Percentiles rank a stretch among this genome's conserved stretches.
Conservation (phyloP, 1,140 invertebrate genomes). For the Bombus affinis region DNA sequence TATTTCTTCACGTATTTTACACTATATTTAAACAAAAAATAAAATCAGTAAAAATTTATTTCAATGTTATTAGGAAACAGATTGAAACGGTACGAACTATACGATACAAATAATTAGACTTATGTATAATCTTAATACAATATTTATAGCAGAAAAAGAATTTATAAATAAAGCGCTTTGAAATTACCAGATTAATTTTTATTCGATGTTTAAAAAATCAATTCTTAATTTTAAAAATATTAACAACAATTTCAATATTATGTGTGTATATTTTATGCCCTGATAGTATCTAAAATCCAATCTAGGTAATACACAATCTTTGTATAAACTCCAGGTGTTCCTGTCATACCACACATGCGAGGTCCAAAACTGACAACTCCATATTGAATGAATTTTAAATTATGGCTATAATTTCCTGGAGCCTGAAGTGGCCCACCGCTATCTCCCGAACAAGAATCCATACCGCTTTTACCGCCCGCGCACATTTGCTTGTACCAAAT, state of each 20-base stretch:
- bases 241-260: background rate
- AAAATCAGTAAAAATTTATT: background rate
- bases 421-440: constrained; percentile 83
- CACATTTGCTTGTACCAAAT: constrained; percentile 84
- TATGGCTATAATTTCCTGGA: constrained; percentile 63
- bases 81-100: background rate
- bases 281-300: constrained; percentile 85
- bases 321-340: constrained; percentile 86
- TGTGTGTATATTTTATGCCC: constrained; percentile 55
- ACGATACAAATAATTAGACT: background rate
- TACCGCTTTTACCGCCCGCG: constrained; percentile 83
- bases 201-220: background rate
- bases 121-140: background rate
- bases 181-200: background rate
- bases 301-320: constrained; percentile 84
- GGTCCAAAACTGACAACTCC: constrained; percentile 84
- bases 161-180: background rate
- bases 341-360: constrained; percentile 80
- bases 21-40: background rate
- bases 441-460: constrained; percentile 80
- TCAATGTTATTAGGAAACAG: background rate
- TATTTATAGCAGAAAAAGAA: background rate
- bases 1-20: background rate
- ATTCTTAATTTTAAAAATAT: background rate
- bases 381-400: constrained; percentile 77